These are phyloP conservation scores for Epinephelus fuscoguttatus DNA, from an alignment of 2,113 vertebrate species.

Conservation along the genomic window DNA sequence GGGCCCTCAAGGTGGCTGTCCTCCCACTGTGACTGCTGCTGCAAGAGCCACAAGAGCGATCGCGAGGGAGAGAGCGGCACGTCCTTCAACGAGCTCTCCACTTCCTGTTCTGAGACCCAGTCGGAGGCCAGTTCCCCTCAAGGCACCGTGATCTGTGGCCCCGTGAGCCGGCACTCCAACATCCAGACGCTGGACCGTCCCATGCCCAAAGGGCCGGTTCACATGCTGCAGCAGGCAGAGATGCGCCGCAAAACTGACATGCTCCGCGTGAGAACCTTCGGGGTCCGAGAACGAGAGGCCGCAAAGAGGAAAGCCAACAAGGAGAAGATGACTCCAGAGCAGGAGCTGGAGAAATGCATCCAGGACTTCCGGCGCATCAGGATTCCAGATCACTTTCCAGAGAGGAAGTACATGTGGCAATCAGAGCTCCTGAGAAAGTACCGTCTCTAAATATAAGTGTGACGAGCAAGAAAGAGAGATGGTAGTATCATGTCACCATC, in stretches of 20 bases:
- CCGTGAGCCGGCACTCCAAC: conserved; percentile 90
- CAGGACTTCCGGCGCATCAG: conserved; percentile 98
- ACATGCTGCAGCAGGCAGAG: conserved; percentile 91
- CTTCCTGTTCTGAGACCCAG: conserved; percentile 97
- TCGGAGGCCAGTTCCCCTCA: conserved; percentile 97
- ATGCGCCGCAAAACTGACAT: conserved; percentile 95
- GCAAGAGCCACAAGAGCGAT: conserved; percentile 95
- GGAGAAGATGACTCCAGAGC: conserved; percentile 96
- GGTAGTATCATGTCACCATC: conserved; percentile 28
- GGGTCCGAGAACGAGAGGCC: conserved; percentile 89
- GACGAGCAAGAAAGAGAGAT: conserved; percentile 16
- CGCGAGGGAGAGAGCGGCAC: conserved; percentile 97
- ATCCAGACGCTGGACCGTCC: conserved; percentile 96
- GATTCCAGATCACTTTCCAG: conserved; percentile 95
- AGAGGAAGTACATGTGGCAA: conserved; percentile 98
- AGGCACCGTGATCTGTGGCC: conserved; percentile 95
- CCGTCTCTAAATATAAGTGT: conserved; percentile 86
- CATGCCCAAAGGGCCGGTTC: conserved; percentile 88
- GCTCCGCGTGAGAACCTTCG: conserved; percentile 93
- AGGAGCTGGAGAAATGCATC: conserved; percentile 98
- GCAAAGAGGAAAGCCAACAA: conserved; percentile 93
- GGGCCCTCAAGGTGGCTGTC: conserved; percentile 91
- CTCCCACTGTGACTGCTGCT: conserved; percentile 98
- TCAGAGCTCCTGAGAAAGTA: conserved; percentile 97
- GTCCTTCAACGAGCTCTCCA: conserved; percentile 97